A percentile compares a stretch with the other conserved stretches of the same genome.
These are phyloP conservation scores for Ciconia boyciana DNA, from an alignment of 2,113 vertebrate genomes.

Conservation along the genomic window DNA sequence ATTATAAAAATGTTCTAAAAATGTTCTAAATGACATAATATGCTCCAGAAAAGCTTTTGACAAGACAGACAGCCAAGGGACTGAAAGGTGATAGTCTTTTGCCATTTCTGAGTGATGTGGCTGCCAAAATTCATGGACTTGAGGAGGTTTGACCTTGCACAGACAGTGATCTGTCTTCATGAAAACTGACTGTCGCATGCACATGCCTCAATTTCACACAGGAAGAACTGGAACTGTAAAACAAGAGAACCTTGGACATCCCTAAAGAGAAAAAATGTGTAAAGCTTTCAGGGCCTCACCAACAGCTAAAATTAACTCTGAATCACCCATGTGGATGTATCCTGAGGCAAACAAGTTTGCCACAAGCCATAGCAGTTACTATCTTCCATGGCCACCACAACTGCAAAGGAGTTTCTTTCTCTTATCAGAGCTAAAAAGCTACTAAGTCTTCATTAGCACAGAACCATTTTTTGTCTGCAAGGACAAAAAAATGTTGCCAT, in stretches of 20 bases:
- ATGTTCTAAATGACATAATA: constrained; percentile 2
- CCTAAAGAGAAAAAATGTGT: constrained; percentile 72
- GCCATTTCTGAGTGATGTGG: constrained; percentile 68
- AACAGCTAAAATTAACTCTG: constrained; percentile 63
- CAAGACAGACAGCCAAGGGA: constrained; percentile 27
- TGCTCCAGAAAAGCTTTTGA: constrained; percentile 42
- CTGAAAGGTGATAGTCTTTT: constrained; percentile 52
- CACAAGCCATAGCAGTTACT: not conserved
- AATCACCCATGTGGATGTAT: constrained; percentile 18
- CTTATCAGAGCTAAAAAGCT: not conserved
- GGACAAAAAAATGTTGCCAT: not conserved
- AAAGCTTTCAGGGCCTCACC: constrained; percentile 14
- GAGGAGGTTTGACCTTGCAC: constrained; percentile 75
- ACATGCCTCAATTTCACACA: constrained; percentile 75
- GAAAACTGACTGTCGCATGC: constrained; percentile 67
- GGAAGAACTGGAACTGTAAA: constrained; percentile 52
- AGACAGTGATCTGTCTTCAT: constrained; percentile 78
- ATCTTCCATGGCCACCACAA: not conserved
- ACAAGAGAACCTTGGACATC: constrained; percentile 63
- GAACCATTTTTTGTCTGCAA: not conserved
- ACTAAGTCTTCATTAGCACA: constrained; percentile 14
- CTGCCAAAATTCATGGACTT: constrained; percentile 63
- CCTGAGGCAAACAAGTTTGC: constrained; percentile 11
- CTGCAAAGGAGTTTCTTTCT: not conserved
- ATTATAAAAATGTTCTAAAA: constrained; percentile 8